Evolutionary conservation across 64 coral and sea anemone species (phyloP), one percentile per base, ranked within the genome.

Genomic region (Actinia equina): DNA sequence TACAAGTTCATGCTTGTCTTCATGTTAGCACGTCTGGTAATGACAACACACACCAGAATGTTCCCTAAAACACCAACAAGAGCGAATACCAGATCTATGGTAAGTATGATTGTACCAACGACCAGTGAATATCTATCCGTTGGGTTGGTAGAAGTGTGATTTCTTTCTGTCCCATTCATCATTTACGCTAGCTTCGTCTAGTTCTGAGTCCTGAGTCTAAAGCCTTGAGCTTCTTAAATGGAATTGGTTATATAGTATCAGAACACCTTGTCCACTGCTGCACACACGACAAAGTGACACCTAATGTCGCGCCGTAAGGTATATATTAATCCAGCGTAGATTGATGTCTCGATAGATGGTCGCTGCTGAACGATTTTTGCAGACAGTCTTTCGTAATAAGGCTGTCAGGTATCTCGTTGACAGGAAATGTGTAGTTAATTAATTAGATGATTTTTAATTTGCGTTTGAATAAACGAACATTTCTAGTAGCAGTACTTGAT

Each of bases 51-150:
- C 17, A 91, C 89, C 22, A 86, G 51, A 5, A 49, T 41, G 20
- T 91, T 91, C 8, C 89, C 89, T 30, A 87, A 14, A n/a, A 91
- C 44, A 16, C 89, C 89, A 64, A 91, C 59, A 42, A 91, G 2
- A 8, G 79, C 83, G 16, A 91, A 42, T 2, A 53, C 27, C 61
- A 91, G 26, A 19, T 86, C 51, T 0, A 91, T 25, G 2, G 52
- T 79, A 17, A 86, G 77, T 11, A 59, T 51, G 3, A 79, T 17
- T 49, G 43, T 17, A 7, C 27, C 23, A 4, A 52, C 12, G 3
- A 7, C 16, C 26, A 81, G 0, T 81, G 78, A 26, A 81, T 37
- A 30, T 41, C 11, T 11, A 78, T 12, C 49, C 20, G 4, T 52
- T 81, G 3, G 44, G 18, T 52, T 52, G 15, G 18, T 17, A 49